These are phyloP conservation scores for Vespertilio murinus DNA, from an alignment of 2,797 vertebrate genomes.

Conservation along the genomic window DNA sequence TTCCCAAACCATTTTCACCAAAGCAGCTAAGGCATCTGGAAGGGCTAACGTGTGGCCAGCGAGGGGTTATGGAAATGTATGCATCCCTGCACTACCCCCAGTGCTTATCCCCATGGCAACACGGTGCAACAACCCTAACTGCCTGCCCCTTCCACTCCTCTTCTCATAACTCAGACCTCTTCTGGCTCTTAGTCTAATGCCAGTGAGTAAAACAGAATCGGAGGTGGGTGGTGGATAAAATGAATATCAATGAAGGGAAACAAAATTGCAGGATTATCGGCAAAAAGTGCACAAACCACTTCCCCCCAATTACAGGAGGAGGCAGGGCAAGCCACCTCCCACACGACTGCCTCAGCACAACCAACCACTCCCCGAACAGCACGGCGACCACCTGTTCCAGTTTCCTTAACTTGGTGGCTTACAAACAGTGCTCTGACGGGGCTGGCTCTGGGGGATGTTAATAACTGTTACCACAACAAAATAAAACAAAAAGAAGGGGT, in stretches of 20 bases:
- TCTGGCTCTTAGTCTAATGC: background rate
- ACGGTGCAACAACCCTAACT: constrained; percentile 57
- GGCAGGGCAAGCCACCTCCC: constrained; percentile 1
- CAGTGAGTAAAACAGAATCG: constrained; percentile 61
- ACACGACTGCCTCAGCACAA: background rate
- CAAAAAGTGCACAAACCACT: constrained; percentile 19
- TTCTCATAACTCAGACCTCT: constrained; percentile 49
- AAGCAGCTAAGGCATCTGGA: background rate
- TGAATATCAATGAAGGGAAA: constrained; percentile 39
- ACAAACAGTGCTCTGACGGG: background rate
- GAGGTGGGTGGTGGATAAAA: background rate
- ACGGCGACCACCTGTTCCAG: background rate
- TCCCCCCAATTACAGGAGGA: background rate
- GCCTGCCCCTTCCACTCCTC: constrained; percentile 42
- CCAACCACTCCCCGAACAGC: background rate
- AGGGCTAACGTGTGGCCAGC: constrained; percentile 30
- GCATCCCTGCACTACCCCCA: constrained; percentile 24
- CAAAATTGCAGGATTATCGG: constrained; percentile 51
- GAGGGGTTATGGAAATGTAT: constrained; percentile 32
- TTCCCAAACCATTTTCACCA: constrained; percentile 46
- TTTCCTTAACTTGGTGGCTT: background rate
- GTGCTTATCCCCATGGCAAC: constrained; percentile 57
- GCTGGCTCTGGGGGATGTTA: background rate
- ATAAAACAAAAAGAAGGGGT: background rate
- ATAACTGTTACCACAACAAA: background rate